phyloP scores from a whole-genome alignment of 2,797 vertebrate genomes.

The Psittacula echo region DNA sequence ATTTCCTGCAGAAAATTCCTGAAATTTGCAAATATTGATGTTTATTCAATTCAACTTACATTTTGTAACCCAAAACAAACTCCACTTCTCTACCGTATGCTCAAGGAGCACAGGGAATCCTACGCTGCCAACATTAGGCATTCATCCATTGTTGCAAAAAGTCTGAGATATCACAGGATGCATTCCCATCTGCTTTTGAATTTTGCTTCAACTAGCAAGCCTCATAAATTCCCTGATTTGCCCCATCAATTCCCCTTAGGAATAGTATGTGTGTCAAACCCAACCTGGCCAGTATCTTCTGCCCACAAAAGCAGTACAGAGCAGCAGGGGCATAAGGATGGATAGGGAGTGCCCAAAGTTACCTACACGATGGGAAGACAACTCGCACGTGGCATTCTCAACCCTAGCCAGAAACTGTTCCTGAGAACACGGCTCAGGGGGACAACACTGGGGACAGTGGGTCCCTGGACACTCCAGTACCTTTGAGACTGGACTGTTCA shows the following conservation, averaged over 20 bases:
- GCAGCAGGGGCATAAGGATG: not conserved
- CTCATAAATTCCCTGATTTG: not conserved
- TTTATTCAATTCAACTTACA: not conserved
- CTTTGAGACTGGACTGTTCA: not conserved
- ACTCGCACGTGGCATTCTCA: not conserved
- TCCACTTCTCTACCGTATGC: conserved; percentile 43
- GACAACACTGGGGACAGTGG: rapidly evolving
- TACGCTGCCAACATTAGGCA: not conserved
- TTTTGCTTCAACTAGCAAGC: not conserved
- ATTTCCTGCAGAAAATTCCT: not conserved
- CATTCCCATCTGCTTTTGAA: conserved; percentile 38
- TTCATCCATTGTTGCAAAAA: not conserved
- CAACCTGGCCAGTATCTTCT: not conserved
- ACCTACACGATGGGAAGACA: rapidly evolving
- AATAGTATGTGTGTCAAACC: rapidly evolving
- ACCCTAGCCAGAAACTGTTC: not conserved
- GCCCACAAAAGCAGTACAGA: not conserved
- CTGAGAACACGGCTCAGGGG: rapidly evolving
- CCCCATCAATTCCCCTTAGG: not conserved
- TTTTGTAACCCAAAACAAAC: conserved; percentile 33
- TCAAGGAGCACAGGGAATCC: conserved; percentile 52
- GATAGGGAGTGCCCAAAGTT: rapidly evolving
- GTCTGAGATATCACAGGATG: conserved; percentile 15
- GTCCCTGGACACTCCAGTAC: not conserved
- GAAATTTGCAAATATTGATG: not conserved